Percentiles rank a stretch among this genome's conserved stretches.
phyloP scores from a whole-genome alignment of 2,113 vertebrate genomes.

The Galbula dea region DNA sequence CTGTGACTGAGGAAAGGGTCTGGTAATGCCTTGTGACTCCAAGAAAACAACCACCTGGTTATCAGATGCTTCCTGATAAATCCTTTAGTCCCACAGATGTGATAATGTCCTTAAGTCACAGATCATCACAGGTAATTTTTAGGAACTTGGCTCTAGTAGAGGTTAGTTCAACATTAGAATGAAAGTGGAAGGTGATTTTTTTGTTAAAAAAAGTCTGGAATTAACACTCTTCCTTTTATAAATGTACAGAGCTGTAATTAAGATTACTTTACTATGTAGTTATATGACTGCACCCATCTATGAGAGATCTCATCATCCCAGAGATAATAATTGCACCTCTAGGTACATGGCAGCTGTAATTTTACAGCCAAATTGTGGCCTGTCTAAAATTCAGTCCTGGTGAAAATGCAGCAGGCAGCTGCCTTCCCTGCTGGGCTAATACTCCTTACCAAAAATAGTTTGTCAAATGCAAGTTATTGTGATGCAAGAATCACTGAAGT shows the following conservation, averaged over 20 bases:
- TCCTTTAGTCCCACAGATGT: neutral
- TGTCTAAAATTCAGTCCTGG: neutral
- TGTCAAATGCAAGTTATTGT: neutral
- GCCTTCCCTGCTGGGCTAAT: neutral
- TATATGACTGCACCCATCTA: neutral
- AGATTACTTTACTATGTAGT: neutral
- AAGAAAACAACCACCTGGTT: rapidly evolving
- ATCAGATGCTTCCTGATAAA: neutral
- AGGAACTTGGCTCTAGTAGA: neutral
- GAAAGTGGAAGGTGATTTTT: neutral
- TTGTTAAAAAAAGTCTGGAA: neutral
- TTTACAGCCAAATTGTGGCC: neutral
- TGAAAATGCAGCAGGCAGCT: neutral
- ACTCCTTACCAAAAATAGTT: neutral
- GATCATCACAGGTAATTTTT: neutral
- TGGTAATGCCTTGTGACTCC: neutral
- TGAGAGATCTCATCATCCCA: neutral
- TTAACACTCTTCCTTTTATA: neutral
- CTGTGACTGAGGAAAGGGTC: neutral
- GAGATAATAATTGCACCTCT: neutral
- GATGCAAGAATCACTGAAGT: neutral
- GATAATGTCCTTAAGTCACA: neutral
- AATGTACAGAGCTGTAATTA: neutral
- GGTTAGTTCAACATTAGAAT: neutral
- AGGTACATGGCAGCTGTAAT: neutral